These are phyloP conservation scores for Engystomops pustulosus DNA, from an alignment of 2,113 vertebrate genomes.

Conservation along the genomic window DNA sequence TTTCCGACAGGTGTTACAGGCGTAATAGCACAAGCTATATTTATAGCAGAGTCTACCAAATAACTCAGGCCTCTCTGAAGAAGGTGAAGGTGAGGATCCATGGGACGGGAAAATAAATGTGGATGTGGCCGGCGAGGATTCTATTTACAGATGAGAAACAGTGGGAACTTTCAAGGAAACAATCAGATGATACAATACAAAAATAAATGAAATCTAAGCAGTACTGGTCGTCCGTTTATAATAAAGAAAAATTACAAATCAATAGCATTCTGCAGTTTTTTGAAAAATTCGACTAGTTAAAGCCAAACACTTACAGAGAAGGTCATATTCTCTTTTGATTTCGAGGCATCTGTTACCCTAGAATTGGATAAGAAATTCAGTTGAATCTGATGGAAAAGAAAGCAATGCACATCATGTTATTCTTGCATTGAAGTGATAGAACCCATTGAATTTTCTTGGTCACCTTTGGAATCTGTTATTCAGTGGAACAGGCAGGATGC, in stretches of 20 bases:
- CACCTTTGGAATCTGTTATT: no score
- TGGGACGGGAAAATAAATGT: constrained; percentile 1
- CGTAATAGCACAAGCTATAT: constrained; percentile 25
- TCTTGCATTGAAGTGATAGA: no score
- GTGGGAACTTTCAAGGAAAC: background rate
- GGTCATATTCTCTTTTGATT: background rate
- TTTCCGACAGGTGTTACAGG: constrained; percentile 8
- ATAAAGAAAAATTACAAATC: background rate
- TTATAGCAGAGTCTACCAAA: constrained; percentile 35
- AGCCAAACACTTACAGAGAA: background rate
- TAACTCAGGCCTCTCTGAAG: background rate
- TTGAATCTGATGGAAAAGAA: no score
- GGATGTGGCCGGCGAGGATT: background rate
- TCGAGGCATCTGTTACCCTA: background rate
- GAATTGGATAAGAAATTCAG: no score
- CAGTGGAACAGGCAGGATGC: no score
- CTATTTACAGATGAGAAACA: background rate
- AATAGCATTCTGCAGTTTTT: background rate
- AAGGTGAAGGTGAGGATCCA: constrained; percentile 38
- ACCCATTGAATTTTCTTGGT: no score
- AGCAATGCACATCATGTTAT: no score
- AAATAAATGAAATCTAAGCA: background rate
- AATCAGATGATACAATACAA: background rate
- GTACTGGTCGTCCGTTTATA: background rate
- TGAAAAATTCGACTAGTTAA: background rate